A percentile compares a stretch with the other conserved stretches of the same genome.
These are phyloP conservation scores for Montipora sp. DNA, from an alignment of 64 coral and sea anemone genomes.

Conservation along the genomic window DNA sequence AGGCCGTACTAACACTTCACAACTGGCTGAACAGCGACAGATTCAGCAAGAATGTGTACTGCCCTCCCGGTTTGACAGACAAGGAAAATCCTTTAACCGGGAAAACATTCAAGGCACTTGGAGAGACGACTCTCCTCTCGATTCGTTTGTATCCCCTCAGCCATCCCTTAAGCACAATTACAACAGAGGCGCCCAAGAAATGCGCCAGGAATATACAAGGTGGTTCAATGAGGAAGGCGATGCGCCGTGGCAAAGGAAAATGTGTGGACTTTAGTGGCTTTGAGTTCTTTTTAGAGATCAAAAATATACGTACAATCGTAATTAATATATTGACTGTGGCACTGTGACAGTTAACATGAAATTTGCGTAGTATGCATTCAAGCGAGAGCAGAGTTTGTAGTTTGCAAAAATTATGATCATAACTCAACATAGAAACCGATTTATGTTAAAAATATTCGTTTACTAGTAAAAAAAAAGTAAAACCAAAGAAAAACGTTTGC, in stretches of 20 bases:
- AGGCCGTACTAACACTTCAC: conserved; percentile 32
- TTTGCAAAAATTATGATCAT: conserved; percentile 32
- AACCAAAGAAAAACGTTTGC: background rate
- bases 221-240: conserved; percentile 43
- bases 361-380: background rate
- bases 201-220: background rate
- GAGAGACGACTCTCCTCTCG: no score
- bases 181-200: background rate
- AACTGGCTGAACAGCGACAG: no score
- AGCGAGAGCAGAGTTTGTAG: background rate
- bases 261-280: conserved; percentile 46
- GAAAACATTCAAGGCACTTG: no score
- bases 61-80: no score
- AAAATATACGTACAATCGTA: no score
- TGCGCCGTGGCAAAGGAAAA: background rate
- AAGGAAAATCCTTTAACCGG: no score
- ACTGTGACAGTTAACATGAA: background rate
- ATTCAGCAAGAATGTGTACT: no score
- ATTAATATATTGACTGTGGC: background rate
- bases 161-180: background rate
- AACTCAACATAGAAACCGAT: conserved; percentile 7
- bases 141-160: background rate
- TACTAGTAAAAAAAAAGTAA: no score
- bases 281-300: no score
- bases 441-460: no score